phyloP scores from a whole-genome alignment of 2,888 invertebrate species.

The Colostygia pectinataria region DNA sequence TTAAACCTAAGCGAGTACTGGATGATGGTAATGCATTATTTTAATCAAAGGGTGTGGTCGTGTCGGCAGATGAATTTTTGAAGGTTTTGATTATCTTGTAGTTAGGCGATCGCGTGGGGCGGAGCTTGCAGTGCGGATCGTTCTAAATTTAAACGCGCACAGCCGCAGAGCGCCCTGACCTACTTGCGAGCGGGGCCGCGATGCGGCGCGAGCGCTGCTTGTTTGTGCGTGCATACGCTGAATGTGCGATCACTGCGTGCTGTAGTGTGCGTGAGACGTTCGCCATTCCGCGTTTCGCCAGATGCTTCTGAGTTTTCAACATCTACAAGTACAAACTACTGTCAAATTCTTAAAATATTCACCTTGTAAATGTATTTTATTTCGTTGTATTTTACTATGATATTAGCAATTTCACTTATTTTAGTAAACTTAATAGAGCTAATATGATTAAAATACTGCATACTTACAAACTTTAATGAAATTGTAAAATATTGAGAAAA shows the following conservation, averaged over 20 bases:
- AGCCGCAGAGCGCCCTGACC: conserved; percentile 82
- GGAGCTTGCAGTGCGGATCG: conserved; percentile 78
- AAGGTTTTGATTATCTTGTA: conserved; percentile 60
- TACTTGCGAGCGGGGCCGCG: conserved; percentile 81
- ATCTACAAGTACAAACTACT: conserved; percentile 39
- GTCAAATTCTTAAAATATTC: too few relatives aligned
- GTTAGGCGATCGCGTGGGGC: conserved; percentile 71
- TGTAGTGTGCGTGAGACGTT: conserved; percentile 67
- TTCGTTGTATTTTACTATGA: too few relatives aligned
- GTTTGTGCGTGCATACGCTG: conserved; percentile 58
- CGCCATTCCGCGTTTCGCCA: conserved; percentile 78
- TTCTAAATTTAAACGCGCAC: conserved; percentile 82
- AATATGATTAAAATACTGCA: too few relatives aligned
- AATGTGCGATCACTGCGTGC: conserved; percentile 43
- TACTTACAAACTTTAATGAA: too few relatives aligned
- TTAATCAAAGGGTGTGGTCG: conserved; percentile 38
- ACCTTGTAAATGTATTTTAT: too few relatives aligned
- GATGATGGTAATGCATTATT: too few relatives aligned
- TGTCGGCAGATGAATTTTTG: conserved; percentile 50
- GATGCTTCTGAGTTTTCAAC: conserved; percentile 76
- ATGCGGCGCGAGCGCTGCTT: conserved; percentile 77
- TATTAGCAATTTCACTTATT: too few relatives aligned
- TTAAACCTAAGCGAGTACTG: too few relatives aligned
- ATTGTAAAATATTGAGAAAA: too few relatives aligned
- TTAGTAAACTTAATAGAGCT: too few relatives aligned